phyloP scores from a whole-genome alignment of 2,113 vertebrate species.

The Xenus cinereus region DNA sequence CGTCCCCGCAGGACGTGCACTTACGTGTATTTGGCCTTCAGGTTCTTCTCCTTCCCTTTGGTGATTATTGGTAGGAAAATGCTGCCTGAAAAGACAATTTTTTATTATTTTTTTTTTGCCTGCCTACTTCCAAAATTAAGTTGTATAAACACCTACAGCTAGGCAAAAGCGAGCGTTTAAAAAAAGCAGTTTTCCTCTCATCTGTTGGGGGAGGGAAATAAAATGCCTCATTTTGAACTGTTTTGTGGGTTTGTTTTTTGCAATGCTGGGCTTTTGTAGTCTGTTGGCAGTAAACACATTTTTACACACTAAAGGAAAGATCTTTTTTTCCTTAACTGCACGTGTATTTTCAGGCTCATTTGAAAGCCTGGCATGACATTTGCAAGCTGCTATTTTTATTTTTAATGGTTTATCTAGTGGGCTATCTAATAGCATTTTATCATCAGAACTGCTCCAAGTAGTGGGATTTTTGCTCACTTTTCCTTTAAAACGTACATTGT shows the following conservation, averaged over 20 bases:
- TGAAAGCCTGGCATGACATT: neutral
- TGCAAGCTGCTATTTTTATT: neutral
- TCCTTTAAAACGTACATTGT: neutral
- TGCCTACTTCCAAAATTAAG: neutral
- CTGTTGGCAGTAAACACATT: neutral
- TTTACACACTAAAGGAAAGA: neutral
- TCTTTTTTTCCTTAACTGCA: neutral
- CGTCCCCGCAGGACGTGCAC: accelerated
- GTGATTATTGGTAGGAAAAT: neutral
- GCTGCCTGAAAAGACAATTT: neutral
- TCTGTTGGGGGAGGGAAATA: neutral
- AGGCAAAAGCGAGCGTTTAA: neutral
- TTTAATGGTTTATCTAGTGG: neutral
- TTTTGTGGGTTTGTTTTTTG: neutral
- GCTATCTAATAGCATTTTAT: neutral
- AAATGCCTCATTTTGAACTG: neutral
- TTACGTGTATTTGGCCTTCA: accelerated
- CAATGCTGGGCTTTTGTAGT: neutral
- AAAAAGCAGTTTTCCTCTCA: neutral
- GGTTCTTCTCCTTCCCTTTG: neutral
- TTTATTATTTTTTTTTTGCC: neutral
- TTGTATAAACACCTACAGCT: neutral
- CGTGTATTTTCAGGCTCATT: neutral
- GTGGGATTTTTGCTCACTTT: neutral
- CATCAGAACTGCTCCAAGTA: neutral